These are phyloP conservation scores for Diadema setosum DNA, from an alignment of 35 echinoderm and acorn worm species.

Conservation along the genomic window DNA sequence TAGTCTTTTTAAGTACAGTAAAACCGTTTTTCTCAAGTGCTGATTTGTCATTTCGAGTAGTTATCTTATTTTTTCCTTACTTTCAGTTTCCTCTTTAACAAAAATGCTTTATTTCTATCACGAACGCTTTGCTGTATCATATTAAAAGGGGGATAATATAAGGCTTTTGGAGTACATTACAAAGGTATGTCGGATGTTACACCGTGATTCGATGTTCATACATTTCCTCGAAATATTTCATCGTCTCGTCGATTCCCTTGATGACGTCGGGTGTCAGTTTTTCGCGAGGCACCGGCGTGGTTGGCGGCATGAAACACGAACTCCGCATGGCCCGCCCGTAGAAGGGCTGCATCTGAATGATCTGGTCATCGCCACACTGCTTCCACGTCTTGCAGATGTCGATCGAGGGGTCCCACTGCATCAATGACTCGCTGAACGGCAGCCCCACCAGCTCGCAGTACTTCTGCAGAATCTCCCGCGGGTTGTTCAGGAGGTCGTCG, in stretches of 20 bases:
- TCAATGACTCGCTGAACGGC: conserved; percentile 43
- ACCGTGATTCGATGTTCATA: not conserved
- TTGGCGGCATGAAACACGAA: not conserved
- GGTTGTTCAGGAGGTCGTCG: conserved; percentile 53
- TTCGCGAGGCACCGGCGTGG: not conserved
- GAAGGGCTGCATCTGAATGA: not conserved
- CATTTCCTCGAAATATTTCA: not conserved
- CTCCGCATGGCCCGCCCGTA: not conserved
- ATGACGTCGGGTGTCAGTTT: conserved; percentile 20
- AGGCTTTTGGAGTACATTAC: no score
- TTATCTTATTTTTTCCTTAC: no score
- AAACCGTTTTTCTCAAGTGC: no score
- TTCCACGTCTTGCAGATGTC: not conserved
- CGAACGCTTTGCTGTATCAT: no score
- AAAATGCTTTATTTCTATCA: no score
- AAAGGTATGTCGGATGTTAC: not conserved
- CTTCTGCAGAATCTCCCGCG: conserved; percentile 41
- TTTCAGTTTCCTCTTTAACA: no score
- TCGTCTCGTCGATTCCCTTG: not conserved
- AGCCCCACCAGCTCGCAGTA: conserved; percentile 58
- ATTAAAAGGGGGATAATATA: no score
- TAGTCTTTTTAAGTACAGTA: no score
- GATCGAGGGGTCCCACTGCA: conserved; percentile 47
- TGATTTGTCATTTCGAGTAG: no score
- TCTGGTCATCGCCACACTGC: not conserved